Base-by-base conservation (phyloP, 1,140 invertebrate genomes). In the Cylas formicarius region DNA sequence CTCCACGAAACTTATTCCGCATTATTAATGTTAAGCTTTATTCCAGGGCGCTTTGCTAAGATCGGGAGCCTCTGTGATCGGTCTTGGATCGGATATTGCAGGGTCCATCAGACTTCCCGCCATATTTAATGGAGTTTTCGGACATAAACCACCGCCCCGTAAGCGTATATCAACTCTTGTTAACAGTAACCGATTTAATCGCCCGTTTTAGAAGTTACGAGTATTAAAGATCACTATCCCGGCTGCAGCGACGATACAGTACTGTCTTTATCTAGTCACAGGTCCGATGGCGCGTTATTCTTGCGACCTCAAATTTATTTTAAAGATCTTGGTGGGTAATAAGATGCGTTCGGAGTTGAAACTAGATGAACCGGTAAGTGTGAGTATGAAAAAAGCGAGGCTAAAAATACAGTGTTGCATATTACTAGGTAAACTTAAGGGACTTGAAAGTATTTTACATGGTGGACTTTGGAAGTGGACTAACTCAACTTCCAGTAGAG, bases 21-120 rank as follows among this genome's bases (percentile, higher is more conserved):
- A 11, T 17, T 2, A 14, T 14, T 13, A 10, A 27, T 38, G 3
- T 13, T 17, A 7, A 10, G 17, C 7, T 18, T 11, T 22, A 20
- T 62, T 67, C 2, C 48, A 84, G 81, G 77, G 67, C 0, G 78
- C 82, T 1, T 50, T 89, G 1, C 62, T 89, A 9, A 77, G 77
- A 3, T 63, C 80, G 28, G 87, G 76, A 10, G 86, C 81, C 10
- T 81, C 86, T 0, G 61, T 84, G 0, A 73, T 92, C 32, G 88
- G 90, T 20, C 67, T 96, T 21, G 87, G 87, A 5, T 88, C 87
- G 0, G 91, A 96, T 64, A 78, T 94, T 41, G 84, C 80, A 8
- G 81, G 91, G 7, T 92, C 88, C 9, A 85, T 95, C 46, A 74
- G 90, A 18, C 69, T 95, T 53, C 91, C 91, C 1, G 75, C 84